phyloP scores from a whole-genome alignment of 2,888 invertebrate genomes.

The Ceraclea dissimilis region DNA sequence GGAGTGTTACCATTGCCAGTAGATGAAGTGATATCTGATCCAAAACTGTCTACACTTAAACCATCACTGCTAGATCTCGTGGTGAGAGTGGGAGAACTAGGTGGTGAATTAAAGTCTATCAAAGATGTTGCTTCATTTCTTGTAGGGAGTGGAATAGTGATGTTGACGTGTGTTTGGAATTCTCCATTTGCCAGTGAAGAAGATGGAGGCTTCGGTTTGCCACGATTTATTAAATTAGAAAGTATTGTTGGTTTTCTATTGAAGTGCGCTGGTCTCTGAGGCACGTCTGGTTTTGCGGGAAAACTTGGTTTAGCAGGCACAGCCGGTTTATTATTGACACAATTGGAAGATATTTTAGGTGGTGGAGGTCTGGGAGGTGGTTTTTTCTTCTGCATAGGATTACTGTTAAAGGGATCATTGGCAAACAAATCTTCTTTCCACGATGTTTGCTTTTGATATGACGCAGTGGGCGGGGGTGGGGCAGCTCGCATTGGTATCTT shows the following conservation, averaged over 20 bases:
- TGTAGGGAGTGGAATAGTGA: constrained; percentile 19
- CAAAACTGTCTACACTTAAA: constrained; percentile 67
- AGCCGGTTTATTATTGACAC: constrained; percentile 29
- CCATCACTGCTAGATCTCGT: constrained; percentile 69
- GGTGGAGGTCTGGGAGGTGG: constrained; percentile 63
- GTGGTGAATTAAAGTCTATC: constrained; percentile 65
- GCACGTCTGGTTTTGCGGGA: constrained; percentile 35
- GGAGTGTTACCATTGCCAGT: constrained; percentile 46
- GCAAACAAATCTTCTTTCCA: constrained; percentile 48
- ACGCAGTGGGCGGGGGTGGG: constrained; percentile 42
- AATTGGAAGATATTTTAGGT: constrained; percentile 31
- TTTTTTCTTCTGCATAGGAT: constrained; percentile 53
- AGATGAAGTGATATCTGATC: constrained; percentile 60
- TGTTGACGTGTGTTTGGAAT: constrained; percentile 18
- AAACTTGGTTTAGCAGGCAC: constrained; percentile 41
- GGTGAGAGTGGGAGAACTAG: constrained; percentile 67
- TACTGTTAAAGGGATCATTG: constrained; percentile 44
- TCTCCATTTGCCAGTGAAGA: constrained; percentile 4
- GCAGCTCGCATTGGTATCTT: constrained; percentile 54
- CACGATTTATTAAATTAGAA: constrained; percentile 37
- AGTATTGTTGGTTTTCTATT: constrained; percentile 45
- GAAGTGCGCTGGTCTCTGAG: constrained; percentile 47
- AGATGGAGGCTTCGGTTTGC: constrained; percentile 27
- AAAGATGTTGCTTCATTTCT: constrained; percentile 43
- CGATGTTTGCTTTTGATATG: constrained; percentile 30